Conservation (phyloP, 2,888 invertebrate species). For the Machimus atricapillus region DNA sequence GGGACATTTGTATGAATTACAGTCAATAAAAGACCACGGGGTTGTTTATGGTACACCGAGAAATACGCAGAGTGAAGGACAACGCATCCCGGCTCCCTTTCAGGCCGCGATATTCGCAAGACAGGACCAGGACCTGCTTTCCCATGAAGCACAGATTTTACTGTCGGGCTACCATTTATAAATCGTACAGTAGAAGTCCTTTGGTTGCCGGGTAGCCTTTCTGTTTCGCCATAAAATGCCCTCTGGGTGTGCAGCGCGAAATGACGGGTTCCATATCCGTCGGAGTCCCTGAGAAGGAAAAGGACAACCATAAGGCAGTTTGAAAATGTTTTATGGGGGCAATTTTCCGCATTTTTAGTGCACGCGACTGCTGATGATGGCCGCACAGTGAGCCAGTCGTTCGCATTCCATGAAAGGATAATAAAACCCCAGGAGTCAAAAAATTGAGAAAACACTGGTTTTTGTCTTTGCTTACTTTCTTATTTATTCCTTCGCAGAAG, state of each 20-base stretch:
- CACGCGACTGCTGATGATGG: slow-evolving; percentile 46
- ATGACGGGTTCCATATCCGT: neutral
- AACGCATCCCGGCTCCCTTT: slow-evolving; percentile 28
- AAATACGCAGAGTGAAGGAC: slow-evolving; percentile 43
- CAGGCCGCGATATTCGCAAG: neutral
- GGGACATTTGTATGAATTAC: slow-evolving; percentile 48
- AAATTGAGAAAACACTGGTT: slow-evolving; percentile 20
- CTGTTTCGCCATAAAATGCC: slow-evolving; percentile 14
- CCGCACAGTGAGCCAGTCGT: slow-evolving; percentile 25
- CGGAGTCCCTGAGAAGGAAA: neutral
- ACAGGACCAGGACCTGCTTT: neutral
- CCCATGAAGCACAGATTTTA: slow-evolving; percentile 38
- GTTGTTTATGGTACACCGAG: slow-evolving; percentile 48
- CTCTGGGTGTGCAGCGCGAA: neutral
- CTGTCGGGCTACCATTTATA: slow-evolving; percentile 40
- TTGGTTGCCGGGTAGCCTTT: slow-evolving; percentile 3
- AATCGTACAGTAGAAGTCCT: slow-evolving; percentile 34
- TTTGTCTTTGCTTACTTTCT: slow-evolving; percentile 39
- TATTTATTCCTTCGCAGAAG: slow-evolving; percentile 39
- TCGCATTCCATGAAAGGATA: slow-evolving; percentile 39
- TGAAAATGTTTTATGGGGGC: slow-evolving; percentile 15
- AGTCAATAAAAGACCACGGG: slow-evolving; percentile 48
- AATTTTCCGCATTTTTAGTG: slow-evolving; percentile 48
- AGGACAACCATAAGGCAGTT: neutral
- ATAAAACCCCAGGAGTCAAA: slow-evolving; percentile 37